These are phyloP conservation scores for Agrotis puta DNA, from an alignment of 2,888 invertebrate species.

Conservation along the genomic window DNA sequence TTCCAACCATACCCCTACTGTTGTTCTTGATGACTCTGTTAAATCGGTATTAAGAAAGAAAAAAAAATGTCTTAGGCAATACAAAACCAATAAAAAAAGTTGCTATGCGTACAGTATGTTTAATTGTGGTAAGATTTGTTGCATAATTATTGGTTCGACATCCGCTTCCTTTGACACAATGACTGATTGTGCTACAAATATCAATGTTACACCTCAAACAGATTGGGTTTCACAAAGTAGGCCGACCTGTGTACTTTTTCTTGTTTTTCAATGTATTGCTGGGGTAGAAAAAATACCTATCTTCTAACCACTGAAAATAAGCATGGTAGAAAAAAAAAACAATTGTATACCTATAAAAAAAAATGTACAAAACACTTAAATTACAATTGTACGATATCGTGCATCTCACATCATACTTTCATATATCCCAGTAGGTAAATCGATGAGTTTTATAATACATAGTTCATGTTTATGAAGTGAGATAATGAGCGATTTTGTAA, in stretches of 20 bases:
- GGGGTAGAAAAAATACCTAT: conserved; percentile 14
- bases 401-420: too few relatives aligned
- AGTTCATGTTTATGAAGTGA: too few relatives aligned
- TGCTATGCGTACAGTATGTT: neutral
- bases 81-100: neutral
- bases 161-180: conserved; percentile 54
- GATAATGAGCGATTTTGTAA: too few relatives aligned
- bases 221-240: conserved; percentile 76
- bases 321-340: neutral
- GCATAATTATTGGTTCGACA: conserved; percentile 67
- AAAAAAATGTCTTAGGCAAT: too few relatives aligned
- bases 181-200: conserved; percentile 64
- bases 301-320: neutral
- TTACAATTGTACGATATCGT: too few relatives aligned
- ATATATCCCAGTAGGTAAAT: too few relatives aligned
- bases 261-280: neutral
- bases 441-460: too few relatives aligned
- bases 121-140: conserved; percentile 38
- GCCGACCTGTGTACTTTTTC: conserved; percentile 50
- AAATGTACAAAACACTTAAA: too few relatives aligned
- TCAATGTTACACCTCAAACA: conserved; percentile 70
- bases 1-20: too few relatives aligned
- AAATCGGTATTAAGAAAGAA: too few relatives aligned
- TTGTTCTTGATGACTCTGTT: too few relatives aligned
- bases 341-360: neutral